These are phyloP conservation scores for Amiota communis DNA, from an alignment of 2,888 invertebrate genomes.

Conservation along the genomic window DNA sequence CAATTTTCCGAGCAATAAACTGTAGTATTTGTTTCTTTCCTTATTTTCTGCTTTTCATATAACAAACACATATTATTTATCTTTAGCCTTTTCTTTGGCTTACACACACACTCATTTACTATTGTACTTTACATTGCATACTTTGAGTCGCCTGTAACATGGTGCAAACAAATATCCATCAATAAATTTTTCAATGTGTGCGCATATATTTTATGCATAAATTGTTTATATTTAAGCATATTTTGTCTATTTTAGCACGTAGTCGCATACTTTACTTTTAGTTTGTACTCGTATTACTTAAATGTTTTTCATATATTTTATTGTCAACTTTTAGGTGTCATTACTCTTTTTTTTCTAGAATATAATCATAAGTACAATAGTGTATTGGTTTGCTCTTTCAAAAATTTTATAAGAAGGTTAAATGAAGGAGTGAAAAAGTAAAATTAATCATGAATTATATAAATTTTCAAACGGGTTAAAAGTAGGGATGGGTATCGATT, in stretches of 20 bases:
- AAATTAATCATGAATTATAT: too few relatives aligned
- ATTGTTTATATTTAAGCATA: constrained; percentile 39
- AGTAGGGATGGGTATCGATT: too few relatives aligned
- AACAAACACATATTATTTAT: too few relatives aligned
- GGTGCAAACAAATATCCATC: not conserved
- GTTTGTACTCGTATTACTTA: not conserved
- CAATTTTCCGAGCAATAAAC: not conserved
- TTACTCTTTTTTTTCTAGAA: too few relatives aligned
- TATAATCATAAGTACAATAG: too few relatives aligned
- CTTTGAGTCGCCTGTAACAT: not conserved
- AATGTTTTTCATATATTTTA: constrained; percentile 37
- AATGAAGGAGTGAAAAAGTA: too few relatives aligned
- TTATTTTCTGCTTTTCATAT: not conserved
- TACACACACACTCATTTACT: not conserved
- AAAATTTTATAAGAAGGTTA: too few relatives aligned
- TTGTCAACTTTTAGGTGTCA: constrained; percentile 40
- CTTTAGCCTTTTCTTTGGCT: too few relatives aligned
- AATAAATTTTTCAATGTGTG: constrained; percentile 13
- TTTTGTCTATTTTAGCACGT: constrained; percentile 40
- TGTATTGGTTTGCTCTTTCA: too few relatives aligned
- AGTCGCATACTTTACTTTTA: constrained; percentile 4
- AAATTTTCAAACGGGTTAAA: too few relatives aligned
- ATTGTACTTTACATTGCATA: constrained; percentile 5
- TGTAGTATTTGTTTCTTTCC: not conserved
- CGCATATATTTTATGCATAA: constrained; percentile 41